Evolutionary conservation across 2,797 vertebrate genomes (phyloP), one percentile per base, ranked within the genome.

Genomic region (Neosilurus mollespiculum): DNA sequence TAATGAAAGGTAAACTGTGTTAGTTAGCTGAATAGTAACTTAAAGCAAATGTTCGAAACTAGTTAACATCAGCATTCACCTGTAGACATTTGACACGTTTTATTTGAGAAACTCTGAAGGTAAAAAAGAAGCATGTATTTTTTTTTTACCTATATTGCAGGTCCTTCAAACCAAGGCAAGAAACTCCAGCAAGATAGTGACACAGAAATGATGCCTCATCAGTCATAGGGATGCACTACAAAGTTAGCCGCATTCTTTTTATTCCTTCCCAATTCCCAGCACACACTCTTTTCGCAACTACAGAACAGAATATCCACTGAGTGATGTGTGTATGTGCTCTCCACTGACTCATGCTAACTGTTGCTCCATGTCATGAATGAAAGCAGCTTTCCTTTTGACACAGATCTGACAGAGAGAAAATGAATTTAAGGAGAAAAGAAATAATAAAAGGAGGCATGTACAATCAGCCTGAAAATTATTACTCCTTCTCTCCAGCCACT

Each of bases 331-430:
- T 70, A 53, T 8, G 43, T 24, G 65, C 51, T 70, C 76, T 62
- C 65, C 20, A 51, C 58, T 83, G 82, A 78, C 66, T 83, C 76
- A 79, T 16, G 37, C 56, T 78, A 64, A 18, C 66, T 71, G 65
- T 71, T 62, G 66, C 24, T 67, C 66, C 51, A 15, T 54, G 18
- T 70, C 62, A 54, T 67, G 43, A 83, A 78, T 71, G 77, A 54
- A 53, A 51, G 56, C 76, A 7, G 37, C 75, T 53, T 78, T 51
- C 49, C 62, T 37, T 59, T 53, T 64, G 67, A 78, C 76, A 78
- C 56, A 62, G 37, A 71, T 70, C 24, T 83, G 82, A 70, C 56
- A 62, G 24, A 70, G 66, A 58, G 24, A 34, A 69, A 70, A 58
- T 78, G 30, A 61, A 70, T 64, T 78, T 65, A 61, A 26, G 43